Evolutionary conservation across 2,888 invertebrate species (phyloP), one percentile per base, ranked within the genome.

Genomic region (Netelia inedita): DNA sequence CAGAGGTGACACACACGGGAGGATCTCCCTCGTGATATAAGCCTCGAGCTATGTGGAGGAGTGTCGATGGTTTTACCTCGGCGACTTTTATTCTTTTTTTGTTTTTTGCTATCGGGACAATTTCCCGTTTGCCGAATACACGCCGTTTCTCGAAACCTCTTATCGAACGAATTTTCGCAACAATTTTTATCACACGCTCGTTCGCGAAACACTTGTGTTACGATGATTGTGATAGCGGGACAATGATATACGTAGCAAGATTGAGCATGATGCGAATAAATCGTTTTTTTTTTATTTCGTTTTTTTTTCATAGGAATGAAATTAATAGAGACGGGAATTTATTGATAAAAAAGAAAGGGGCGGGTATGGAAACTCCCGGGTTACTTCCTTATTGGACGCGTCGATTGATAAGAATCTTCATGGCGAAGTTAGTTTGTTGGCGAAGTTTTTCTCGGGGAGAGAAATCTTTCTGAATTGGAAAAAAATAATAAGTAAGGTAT

Each of bases 1-100:
- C 23, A 71, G 71, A 71, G 28, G 55, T 83, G 83, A 83, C 79
- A 80, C 76, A 71, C 55, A 46, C 46, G 46, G 11, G 76, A 66
- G 75, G 68, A 57, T 74, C 73, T 74, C 81, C 43, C 50, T 63
- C 11, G 43, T 28, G 28, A 28, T 28, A 16, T 14, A 8, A 57
- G 11, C 1, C 1, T 57, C 19, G 23, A 21, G 57, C 71, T 50
- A n/a, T 50, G 14, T 23, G 28, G 28, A 28, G 28, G 28, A 28
- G 28, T 28, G 28, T 28, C 28, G 28, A 28, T 28, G 28, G 28
- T 28, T 28, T 28, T 28, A 46, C 1, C 46, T 46, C 46, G 10
- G 46, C 14, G 14, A 41, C 46, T 46, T 43, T 43, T 46, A 10
- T 43, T 46, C 14, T 46, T 46, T 11, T 46, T 46, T 11, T n/a